These are phyloP conservation scores for Yponomeuta malinellus DNA, from an alignment of 2,888 invertebrate genomes.

Conservation along the genomic window DNA sequence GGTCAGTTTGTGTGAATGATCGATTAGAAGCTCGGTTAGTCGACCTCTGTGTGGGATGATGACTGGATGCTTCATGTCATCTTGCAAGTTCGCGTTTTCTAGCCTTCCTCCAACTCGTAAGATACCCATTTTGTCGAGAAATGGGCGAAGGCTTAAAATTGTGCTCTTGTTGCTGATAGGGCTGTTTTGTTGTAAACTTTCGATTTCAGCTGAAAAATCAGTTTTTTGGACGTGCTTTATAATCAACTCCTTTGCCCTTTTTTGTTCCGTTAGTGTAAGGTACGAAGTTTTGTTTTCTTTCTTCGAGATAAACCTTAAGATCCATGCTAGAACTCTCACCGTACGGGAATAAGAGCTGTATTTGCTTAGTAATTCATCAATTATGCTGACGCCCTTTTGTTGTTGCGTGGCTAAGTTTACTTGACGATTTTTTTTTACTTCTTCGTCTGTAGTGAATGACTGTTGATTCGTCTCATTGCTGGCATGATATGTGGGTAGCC, in stretches of 20 bases:
- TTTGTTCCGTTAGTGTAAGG: background rate
- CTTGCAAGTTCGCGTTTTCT: background rate
- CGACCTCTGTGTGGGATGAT: background rate
- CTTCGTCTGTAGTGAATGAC: background rate
- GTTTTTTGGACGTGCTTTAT: too few species aligned
- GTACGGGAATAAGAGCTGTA: slow-evolving; percentile 1
- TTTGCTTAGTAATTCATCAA: background rate
- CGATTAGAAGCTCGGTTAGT: slow-evolving; percentile 9
- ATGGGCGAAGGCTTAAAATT: too few species aligned
- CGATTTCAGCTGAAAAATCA: too few species aligned
- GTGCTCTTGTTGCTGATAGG: too few species aligned
- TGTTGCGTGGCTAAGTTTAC: background rate
- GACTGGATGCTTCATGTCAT: slow-evolving; percentile 15
- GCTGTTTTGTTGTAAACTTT: too few species aligned
- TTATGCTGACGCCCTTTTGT: background rate
- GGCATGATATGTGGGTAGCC: slow-evolving; percentile 4
- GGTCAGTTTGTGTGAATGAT: slow-evolving; percentile 13
- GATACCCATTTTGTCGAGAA: too few species aligned
- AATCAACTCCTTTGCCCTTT: background rate
- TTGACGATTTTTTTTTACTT: background rate
- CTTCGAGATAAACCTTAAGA: background rate
- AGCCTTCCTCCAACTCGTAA: background rate
- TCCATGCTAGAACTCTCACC: slow-evolving; percentile 4
- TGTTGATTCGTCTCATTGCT: background rate
- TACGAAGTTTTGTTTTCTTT: background rate